A percentile compares a stretch with the other conserved stretches of the same genome.
phyloP scores from a whole-genome alignment of 2,113 vertebrate genomes.

The Recurvirostra avosetta region DNA sequence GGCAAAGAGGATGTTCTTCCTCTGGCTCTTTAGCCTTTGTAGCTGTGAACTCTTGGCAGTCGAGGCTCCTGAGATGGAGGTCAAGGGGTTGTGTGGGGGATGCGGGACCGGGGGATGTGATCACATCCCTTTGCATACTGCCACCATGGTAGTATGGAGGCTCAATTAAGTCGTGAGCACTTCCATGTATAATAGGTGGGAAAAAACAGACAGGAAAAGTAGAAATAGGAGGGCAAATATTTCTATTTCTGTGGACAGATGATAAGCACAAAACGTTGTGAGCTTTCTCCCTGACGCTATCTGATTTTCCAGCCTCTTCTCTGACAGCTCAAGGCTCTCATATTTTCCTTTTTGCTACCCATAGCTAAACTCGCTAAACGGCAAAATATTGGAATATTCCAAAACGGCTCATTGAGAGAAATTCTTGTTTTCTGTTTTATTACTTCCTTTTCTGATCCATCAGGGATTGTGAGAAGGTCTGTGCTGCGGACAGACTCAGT shows the following conservation, averaged over 20 bases:
- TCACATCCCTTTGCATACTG: not conserved
- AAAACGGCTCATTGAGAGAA: not conserved
- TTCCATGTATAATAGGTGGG: not conserved
- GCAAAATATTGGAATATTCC: not conserved
- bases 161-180: not conserved
- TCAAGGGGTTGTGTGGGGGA: not conserved
- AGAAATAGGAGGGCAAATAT: not conserved
- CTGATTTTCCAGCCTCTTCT: slow-evolving; percentile 21
- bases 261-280: not conserved
- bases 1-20: not conserved
- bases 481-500: not conserved
- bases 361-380: not conserved
- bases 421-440: not conserved
- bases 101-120: not conserved
- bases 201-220: not conserved
- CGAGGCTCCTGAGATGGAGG: not conserved
- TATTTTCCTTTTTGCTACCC: not conserved
- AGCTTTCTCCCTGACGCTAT: not conserved
- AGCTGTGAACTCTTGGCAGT: not conserved
- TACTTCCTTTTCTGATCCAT: not conserved
- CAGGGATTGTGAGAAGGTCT: not conserved
- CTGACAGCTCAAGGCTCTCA: not conserved
- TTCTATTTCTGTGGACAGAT: slow-evolving; percentile 13
- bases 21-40: not conserved
- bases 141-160: not conserved